Conservation (phyloP, 2,113 vertebrate species). For the Ceyx melanurus region DNA sequence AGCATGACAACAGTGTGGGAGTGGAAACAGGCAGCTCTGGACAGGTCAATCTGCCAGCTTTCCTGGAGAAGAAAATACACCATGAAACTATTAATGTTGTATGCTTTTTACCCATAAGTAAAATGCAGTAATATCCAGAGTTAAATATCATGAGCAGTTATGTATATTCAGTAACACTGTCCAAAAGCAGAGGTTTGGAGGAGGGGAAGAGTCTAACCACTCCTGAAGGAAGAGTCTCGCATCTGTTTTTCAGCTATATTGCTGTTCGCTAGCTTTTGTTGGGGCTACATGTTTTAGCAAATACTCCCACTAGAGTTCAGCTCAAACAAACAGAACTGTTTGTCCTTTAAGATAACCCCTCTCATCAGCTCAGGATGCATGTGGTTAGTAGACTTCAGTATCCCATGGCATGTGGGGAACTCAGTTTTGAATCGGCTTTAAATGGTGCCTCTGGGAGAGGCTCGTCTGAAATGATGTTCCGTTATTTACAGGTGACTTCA, state of each 20-base stretch:
- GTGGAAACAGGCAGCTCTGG: neutral
- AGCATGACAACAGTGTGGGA: neutral
- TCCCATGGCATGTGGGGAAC: neutral
- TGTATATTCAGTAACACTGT: neutral
- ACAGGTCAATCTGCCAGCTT: neutral
- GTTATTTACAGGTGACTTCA: neutral
- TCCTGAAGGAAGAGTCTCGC: neutral
- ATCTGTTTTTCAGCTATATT: neutral
- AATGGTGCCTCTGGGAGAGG: neutral
- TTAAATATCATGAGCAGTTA: neutral
- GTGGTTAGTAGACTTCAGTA: neutral
- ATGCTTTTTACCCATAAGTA: neutral
- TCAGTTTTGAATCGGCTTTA: neutral
- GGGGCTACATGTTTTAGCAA: neutral
- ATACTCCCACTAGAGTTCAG: neutral
- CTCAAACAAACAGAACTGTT: neutral
- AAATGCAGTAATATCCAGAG: neutral
- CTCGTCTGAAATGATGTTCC: neutral
- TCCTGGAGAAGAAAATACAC: neutral
- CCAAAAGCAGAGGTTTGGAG: neutral
- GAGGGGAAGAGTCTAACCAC: neutral
- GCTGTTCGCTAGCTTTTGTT: neutral
- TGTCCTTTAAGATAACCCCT: neutral
- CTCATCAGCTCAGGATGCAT: neutral
- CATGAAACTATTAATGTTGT: fast-evolving